Base-by-base conservation (phyloP, 2,888 invertebrate genomes). In the Thyatira batis region DNA sequence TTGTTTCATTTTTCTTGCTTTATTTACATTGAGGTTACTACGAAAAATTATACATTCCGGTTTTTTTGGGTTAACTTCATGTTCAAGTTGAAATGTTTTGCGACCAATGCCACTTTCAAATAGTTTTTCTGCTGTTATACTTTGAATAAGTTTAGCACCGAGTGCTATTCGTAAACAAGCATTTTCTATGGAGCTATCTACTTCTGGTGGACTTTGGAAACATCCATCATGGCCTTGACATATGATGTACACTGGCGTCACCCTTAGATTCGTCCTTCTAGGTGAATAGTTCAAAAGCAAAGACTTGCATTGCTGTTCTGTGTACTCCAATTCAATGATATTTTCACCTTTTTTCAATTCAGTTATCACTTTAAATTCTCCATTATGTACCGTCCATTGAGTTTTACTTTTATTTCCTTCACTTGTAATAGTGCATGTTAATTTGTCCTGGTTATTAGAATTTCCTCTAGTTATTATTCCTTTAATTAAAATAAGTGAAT, bases 51-150 rank as follows among this genome's bases (percentile, higher is more conserved):
- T 89, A 75, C 97, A 97, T 67, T 94, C 93, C 13, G 93, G 89
- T 65, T 85, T 90, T 65, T 87, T 89, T 2, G 91, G 85, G 61
- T 94, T 92, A 3, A 94, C 83, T 72, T 94, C 93, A 62, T 93
- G 92, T 78, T 96, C 96, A 21, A 98, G 82, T 67, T 95, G 94
- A 84, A 98, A 98, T 1, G 98, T 97, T 89, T 96, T 95, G 59
- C 96, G 90, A 1, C 94, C 95, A 52, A 96, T 93, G 10, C 95
- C 96, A 65, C 95, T 94, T 80, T 97, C 96, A 63, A 94, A 93
- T 21, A 98, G 86, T 82, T 97, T 98, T 84, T 98, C 97, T 0
- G 97, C 97, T 60, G 96, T 96, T 64, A 98, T 91, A 56, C 95
- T 94, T 87, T 98, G 98, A 58, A 98, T 94, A 50, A 98, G 89